Conservation (phyloP, 2,113 vertebrate genomes). For the Acanthisitta chloris region DNA sequence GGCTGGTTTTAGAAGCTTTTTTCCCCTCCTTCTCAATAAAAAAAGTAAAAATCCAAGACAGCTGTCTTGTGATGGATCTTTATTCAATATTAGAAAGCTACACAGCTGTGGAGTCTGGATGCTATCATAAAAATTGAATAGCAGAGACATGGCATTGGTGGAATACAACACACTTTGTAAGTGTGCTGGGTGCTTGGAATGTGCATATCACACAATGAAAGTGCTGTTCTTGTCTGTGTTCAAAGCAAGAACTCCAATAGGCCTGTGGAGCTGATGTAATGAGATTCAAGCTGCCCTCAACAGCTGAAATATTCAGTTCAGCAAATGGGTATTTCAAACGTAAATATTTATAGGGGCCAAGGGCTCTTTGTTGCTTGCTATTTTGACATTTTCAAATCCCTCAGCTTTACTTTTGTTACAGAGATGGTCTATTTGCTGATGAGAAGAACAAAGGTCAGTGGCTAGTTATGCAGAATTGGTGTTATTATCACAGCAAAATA, state of each 20-base stretch:
- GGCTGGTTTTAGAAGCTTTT: constrained; percentile 31
- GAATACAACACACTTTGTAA: constrained; percentile 49
- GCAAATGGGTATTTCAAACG: constrained; percentile 59
- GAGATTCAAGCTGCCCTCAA: constrained; percentile 48
- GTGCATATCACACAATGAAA: constrained; percentile 6
- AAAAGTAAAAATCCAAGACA: constrained; percentile 38
- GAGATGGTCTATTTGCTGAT: constrained; percentile 23
- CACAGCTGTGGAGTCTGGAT: constrained; percentile 70
- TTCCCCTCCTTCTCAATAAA: constrained; percentile 19
- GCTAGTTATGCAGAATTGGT: constrained; percentile 42
- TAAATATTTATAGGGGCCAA: constrained; percentile 70
- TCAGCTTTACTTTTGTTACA: constrained; percentile 43
- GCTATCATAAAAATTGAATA: constrained; percentile 50
- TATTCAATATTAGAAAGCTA: constrained; percentile 50
- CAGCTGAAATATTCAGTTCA: constrained; percentile 55
- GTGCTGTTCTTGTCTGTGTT: constrained; percentile 58
- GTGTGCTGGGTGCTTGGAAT: constrained; percentile 51
- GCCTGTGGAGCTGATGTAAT: constrained; percentile 11
- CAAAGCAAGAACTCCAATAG: constrained; percentile 52
- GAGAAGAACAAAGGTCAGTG: constrained; percentile 34
- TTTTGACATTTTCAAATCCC: constrained; percentile 59
- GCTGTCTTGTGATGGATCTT: constrained; percentile 54
- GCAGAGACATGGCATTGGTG: constrained; percentile 47
- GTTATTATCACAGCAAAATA: constrained; percentile 31
- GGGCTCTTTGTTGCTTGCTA: constrained; percentile 29